phyloP scores from a whole-genome alignment of 53 echinoderm and acorn worm species.

The Stichopus horrens region DNA sequence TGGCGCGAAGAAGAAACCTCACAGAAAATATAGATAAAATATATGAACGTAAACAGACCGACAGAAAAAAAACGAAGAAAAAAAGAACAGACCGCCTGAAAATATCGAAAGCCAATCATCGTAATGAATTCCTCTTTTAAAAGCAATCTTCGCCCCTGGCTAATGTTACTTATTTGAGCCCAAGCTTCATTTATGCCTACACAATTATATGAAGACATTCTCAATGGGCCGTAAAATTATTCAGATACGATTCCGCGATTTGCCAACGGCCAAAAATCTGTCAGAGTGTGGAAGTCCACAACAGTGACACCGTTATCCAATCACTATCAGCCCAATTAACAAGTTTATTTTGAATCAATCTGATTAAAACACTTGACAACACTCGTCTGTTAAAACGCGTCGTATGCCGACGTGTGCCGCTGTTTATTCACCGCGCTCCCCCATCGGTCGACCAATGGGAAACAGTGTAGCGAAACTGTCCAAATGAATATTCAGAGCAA shows the following conservation, averaged over 20 bases:
- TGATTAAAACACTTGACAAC: slow-evolving; percentile 32
- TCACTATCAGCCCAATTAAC: slow-evolving; percentile 46
- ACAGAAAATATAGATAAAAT: too few species aligned
- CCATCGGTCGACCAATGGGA: not conserved
- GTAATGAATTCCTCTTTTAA: slow-evolving; percentile 40
- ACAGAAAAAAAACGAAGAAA: too few species aligned
- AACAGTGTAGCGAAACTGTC: not conserved
- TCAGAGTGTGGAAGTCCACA: slow-evolving; percentile 30
- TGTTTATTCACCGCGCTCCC: slow-evolving; percentile 1
- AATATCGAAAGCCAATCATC: slow-evolving; percentile 9
- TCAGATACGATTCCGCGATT: slow-evolving; percentile 22
- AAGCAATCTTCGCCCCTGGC: slow-evolving; percentile 38
- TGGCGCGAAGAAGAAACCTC: too few species aligned
- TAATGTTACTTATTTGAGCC: slow-evolving; percentile 38
- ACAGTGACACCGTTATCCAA: slow-evolving; percentile 43
- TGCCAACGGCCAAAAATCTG: slow-evolving; percentile 45
- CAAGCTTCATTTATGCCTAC: slow-evolving; percentile 32
- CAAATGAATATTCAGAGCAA: slow-evolving; percentile 20
- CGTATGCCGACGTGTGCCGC: slow-evolving; percentile 24
- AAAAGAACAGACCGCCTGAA: not conserved
- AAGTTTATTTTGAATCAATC: slow-evolving; percentile 43
- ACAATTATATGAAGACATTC: slow-evolving; percentile 31
- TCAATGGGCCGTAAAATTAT: slow-evolving; percentile 41
- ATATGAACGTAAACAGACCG: too few species aligned
- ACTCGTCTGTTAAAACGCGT: slow-evolving; percentile 32